Base-by-base conservation (phyloP, 2,888 invertebrate genomes). In the Aphidius colemani region DNA sequence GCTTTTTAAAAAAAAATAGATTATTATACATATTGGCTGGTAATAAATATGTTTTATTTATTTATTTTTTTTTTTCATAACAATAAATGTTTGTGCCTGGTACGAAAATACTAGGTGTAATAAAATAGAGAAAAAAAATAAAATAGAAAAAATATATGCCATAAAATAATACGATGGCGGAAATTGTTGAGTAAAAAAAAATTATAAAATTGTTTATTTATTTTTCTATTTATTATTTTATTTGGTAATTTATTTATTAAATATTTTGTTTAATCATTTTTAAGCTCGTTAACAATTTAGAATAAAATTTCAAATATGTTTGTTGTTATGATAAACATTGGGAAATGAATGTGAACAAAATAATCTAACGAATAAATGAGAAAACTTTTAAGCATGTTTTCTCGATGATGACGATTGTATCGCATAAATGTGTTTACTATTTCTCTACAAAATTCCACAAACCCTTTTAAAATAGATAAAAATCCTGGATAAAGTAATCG, bases 51-150 rank as follows among this genome's bases (percentile, higher is more conserved):
- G 1, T 13, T 18, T 1, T 18, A 18, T 18, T 18, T 18, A 18
- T 18, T 18, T 18, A 18, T 18, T 18, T 18, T 18, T 18, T 18
- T 18, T 55, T 49, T 55, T 43, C 40, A 11, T 5, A 0, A 30
- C 3, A 30, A 30, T 30, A 30, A 30, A 30, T 30, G 10, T 49
- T 30, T 13, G 64, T 64, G 41, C 64, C 64, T 57, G 64, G 64
- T 46, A 64, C 64, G 50, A 56, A 55, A 30, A 30, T 30, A 30
- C 30, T 5, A 55, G 68, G 67, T 61, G 72, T 73, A 77, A 78
- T 77, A 78, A 78, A 77, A 78, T 74, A 75, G 76, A 77, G 74
- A 74, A 77, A 73, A 75, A 74, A 69, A 73, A 73, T 2, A 2
- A 72, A 74, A 74, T 73, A 72, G 71, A 58, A 60, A 59, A 64